A percentile compares a stretch with the other conserved stretches of the same genome.
phyloP scores from a whole-genome alignment of 2,888 invertebrate genomes.

The Campopleginae sp. region DNA sequence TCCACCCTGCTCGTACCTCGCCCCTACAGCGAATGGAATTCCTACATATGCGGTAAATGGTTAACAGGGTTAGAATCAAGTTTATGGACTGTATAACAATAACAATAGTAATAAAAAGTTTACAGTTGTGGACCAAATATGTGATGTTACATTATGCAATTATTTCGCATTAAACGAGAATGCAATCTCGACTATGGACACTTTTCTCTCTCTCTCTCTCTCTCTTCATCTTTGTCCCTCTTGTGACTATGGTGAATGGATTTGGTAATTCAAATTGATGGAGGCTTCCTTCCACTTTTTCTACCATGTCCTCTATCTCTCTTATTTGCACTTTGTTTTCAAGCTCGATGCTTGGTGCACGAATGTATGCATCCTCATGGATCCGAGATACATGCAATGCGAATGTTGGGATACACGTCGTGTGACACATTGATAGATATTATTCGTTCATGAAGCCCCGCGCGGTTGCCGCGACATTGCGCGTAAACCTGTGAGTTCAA shows the following conservation, averaged over 20 bases:
- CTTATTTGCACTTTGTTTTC: constrained; percentile 34
- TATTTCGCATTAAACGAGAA: constrained; percentile 56
- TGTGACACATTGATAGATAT: constrained; percentile 49
- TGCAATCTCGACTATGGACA: constrained; percentile 47
- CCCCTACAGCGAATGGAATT: background rate
- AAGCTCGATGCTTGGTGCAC: constrained; percentile 47
- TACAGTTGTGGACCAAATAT: background rate
- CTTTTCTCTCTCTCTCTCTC: constrained; percentile 25
- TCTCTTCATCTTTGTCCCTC: background rate
- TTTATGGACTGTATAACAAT: background rate
- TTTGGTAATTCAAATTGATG: constrained; percentile 61
- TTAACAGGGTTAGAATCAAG: background rate
- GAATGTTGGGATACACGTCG: constrained; percentile 47
- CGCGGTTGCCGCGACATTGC: constrained; percentile 16
- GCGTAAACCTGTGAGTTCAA: constrained; percentile 37
- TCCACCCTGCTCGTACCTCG: background rate
- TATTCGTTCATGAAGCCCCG: constrained; percentile 43
- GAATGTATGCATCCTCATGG: constrained; percentile 44
- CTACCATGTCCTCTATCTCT: background rate
- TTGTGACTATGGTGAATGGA: constrained; percentile 46
- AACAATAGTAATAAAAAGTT: background rate
- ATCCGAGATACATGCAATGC: constrained; percentile 17
- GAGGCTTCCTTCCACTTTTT: constrained; percentile 29
- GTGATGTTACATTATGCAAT: constrained; percentile 44
- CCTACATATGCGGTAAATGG: background rate